Base-by-base conservation (phyloP, 92 coral and sea anemone species). In the Porites cylindrica region DNA sequence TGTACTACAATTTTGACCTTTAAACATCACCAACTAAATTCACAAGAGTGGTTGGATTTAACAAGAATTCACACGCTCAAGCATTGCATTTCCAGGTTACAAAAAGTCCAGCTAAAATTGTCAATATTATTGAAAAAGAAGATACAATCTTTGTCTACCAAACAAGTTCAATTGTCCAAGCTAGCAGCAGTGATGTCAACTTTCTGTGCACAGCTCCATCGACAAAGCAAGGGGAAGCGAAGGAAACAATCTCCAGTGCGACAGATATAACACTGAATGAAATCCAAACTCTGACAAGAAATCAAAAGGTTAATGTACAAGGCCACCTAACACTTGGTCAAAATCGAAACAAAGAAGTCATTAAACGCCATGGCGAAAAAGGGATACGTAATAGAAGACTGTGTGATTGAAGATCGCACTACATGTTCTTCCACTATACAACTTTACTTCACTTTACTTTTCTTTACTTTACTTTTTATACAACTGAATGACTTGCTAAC, bases 301-400 rank as follows among this genome's bases (percentile, higher is more conserved):
- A 82, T 38, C 85, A 89, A 70, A 9, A 4, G 10, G 88, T 83
- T 6, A 75, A 83, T 82, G 79, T 82, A 24, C 53, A 89, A 69
- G 84, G 78, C 10, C 18, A 75, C 9, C 51, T 83, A 20, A 76
- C 88, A 12, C 78, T 89, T 78, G 92, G 88, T 11, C 54, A 72
- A 26, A 3, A 24, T 38, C 82, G 85, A 17, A 82, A 82, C 8
- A 90, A 90, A 85, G 89, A 90, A 85, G 93, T 90, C 16, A 17
- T 4, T 18, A 90, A 79, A 76, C 72, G 90, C 51, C 76, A 85
- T 58, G 86, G 90, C 19, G 72, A 21, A 71, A 18, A 85, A 29
- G 50, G 86, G 90, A 4, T 68, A 51, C 17, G 90, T 90, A 66
- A 85, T 79, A 61, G 93, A 90, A 66, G 90, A 90, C 76, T 80